Evolutionary conservation across 2,797 vertebrate genomes (phyloP).

Genomic region (Labeo calbasu): DNA sequence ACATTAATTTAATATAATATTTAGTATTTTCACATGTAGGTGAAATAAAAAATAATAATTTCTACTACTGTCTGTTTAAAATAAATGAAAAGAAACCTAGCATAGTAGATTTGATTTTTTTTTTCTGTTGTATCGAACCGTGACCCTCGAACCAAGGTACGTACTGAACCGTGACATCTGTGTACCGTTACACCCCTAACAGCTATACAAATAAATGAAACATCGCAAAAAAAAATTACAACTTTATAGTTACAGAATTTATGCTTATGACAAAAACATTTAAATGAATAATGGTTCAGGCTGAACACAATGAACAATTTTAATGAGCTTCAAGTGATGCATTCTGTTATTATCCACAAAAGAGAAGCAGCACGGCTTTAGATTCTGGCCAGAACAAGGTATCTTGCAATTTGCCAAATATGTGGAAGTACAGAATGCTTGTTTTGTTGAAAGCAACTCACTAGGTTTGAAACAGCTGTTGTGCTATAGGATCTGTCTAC

Average conservation of each 20-base stretch:
- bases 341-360: neutral
- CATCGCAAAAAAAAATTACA: neutral
- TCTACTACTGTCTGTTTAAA: too few relatives aligned
- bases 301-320: neutral
- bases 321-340: neutral
- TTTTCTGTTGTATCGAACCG: too few relatives aligned
- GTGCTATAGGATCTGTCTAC: neutral
- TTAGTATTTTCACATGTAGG: too few relatives aligned
- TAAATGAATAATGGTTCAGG: neutral
- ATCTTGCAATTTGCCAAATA: neutral
- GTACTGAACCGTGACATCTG: too few relatives aligned
- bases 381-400: slow-evolving; percentile 2
- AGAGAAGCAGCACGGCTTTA: neutral
- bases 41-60: too few relatives aligned
- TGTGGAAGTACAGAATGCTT: neutral
- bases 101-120: too few relatives aligned
- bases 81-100: too few relatives aligned
- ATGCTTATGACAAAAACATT: neutral
- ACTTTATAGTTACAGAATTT: neutral
- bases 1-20: too few relatives aligned
- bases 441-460: neutral
- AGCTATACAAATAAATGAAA: neutral
- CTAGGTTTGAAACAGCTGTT: neutral
- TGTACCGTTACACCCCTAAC: too few relatives aligned
- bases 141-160: too few relatives aligned